Percentiles rank a stretch among this genome's conserved stretches.
Evolutionary conservation across 1,140 invertebrate genomes (phyloP).

Genomic region (Psix sp.): DNA sequence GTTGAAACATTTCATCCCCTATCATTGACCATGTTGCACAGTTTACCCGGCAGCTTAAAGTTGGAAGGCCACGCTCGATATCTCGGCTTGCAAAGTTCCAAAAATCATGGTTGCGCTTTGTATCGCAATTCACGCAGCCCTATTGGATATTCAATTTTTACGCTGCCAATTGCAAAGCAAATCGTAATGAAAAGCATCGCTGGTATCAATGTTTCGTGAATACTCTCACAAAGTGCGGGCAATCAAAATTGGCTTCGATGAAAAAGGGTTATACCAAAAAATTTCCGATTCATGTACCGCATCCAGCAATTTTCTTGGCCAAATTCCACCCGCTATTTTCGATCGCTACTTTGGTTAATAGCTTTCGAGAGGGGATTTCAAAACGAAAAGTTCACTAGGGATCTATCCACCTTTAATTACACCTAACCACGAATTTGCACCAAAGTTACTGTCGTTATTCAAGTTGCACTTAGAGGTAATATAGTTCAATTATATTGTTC

Average conservation of each 20-base stretch:
- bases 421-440: slow-evolving; percentile 26
- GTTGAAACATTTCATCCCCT: slow-evolving; percentile 54
- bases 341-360: slow-evolving; percentile 22
- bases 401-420: slow-evolving; percentile 32
- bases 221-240: too few species aligned
- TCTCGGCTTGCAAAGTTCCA: slow-evolving; percentile 32
- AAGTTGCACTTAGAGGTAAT: slow-evolving; percentile 36
- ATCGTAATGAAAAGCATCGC: too few species aligned
- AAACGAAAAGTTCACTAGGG: slow-evolving; percentile 19
- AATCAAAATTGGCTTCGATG: too few species aligned
- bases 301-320: slow-evolving; percentile 1
- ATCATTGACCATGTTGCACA: slow-evolving; percentile 58
- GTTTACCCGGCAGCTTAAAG: slow-evolving; percentile 52
- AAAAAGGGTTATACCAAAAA: not conserved
- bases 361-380: slow-evolving; percentile 20
- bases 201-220: too few species aligned
- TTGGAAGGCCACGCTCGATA: slow-evolving; percentile 48
- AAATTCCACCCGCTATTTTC: slow-evolving; percentile 11
- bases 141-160: not conserved
- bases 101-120: too few species aligned
- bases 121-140: not conserved
- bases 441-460: slow-evolving; percentile 20
- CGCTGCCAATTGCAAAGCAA: too few species aligned
- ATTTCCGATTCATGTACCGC: not conserved
- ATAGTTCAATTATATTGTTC: slow-evolving; percentile 30